These are phyloP conservation scores for Aplysia californica DNA, from an alignment of 1,140 invertebrate species.

Conservation along the genomic window DNA sequence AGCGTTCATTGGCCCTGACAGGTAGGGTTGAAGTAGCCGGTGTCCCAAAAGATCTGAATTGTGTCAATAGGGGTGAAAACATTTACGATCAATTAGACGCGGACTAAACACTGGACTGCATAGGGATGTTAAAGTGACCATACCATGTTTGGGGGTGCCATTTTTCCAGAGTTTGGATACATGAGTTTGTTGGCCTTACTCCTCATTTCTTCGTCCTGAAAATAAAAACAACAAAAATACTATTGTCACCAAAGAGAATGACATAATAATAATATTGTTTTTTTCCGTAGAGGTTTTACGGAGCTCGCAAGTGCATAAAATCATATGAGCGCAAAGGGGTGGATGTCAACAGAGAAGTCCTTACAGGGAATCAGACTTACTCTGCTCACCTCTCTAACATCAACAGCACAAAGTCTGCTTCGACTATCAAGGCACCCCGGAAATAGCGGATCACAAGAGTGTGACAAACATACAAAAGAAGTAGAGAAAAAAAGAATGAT, in stretches of 20 bases:
- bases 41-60: too few species aligned
- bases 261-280: not conserved
- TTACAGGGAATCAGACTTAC: not conserved
- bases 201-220: conserved; percentile 58
- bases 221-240: not conserved
- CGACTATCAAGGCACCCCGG: too few species aligned
- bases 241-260: not conserved
- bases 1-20: too few species aligned
- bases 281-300: not conserved
- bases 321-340: too few species aligned
- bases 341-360: not conserved
- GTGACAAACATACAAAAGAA: too few species aligned
- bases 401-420: too few species aligned
- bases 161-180: conserved; percentile 52
- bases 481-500: too few species aligned
- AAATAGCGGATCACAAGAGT: too few species aligned
- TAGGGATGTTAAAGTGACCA: not conserved
- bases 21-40: too few species aligned
- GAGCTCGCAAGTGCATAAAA: too few species aligned
- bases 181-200: conserved; percentile 51
- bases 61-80: too few species aligned
- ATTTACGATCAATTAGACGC: not conserved
- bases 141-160: conserved; percentile 48
- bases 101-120: not conserved
- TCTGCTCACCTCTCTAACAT: too few species aligned